Conservation (phyloP, 2,888 invertebrate species). For the Bellardia bayeri region DNA sequence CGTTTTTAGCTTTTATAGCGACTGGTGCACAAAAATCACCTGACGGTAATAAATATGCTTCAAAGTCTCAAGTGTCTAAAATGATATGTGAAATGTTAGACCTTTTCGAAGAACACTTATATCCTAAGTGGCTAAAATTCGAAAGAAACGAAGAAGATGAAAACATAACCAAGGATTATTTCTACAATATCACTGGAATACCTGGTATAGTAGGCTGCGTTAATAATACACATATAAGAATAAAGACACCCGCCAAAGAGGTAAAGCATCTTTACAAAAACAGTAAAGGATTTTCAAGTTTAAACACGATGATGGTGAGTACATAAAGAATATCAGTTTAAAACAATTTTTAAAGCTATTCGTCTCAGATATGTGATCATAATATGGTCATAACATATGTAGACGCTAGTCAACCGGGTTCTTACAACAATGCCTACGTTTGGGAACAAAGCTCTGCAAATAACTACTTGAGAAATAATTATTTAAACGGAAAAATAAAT, state of each 20-base stretch:
- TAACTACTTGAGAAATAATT: conserved; percentile 28
- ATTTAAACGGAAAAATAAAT: conserved; percentile 8
- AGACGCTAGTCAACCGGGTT: conserved; percentile 46
- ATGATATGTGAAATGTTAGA: conserved; percentile 38
- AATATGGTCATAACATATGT: conserved; percentile 53
- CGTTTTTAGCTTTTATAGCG: conserved; percentile 51
- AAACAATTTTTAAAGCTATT: not conserved
- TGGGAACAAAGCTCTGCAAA: conserved; percentile 51
- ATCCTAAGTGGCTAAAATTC: conserved; percentile 47
- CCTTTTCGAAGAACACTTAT: conserved; percentile 39
- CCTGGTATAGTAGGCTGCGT: conserved; percentile 60
- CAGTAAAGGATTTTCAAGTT: conserved; percentile 25
- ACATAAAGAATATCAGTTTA: too few species aligned
- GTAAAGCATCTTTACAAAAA: conserved; percentile 51
- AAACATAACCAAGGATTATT: conserved; percentile 28
- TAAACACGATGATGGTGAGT: conserved; percentile 60
- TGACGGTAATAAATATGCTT: conserved; percentile 3
- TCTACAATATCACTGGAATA: conserved; percentile 44
- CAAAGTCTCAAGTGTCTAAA: conserved; percentile 20
- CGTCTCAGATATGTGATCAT: conserved; percentile 59
- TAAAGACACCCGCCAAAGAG: conserved; percentile 40
- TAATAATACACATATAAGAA: conserved; percentile 47
- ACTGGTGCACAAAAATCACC: conserved; percentile 3
- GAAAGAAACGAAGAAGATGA: conserved; percentile 27
- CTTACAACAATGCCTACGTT: conserved; percentile 43